phyloP scores from a whole-genome alignment of 2,113 vertebrate species.

The Polypterus senegalus region DNA sequence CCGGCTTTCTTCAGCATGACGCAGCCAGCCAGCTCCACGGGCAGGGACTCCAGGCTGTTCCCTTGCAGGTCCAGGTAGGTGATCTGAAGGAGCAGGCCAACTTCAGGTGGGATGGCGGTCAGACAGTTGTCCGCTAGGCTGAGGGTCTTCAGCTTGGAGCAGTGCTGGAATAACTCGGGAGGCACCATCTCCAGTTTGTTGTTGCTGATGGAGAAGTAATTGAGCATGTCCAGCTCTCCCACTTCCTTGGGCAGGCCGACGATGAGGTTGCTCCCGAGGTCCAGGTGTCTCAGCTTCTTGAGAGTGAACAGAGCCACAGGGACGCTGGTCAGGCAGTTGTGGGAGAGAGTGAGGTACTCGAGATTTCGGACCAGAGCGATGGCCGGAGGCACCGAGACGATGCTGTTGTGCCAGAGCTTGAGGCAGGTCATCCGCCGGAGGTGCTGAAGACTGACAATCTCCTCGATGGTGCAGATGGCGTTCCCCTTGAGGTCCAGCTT shows the following conservation, averaged over 20 bases:
- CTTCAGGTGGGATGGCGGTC: conserved; percentile 24
- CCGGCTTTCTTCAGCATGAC: conserved; percentile 38
- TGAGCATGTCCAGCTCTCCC: conserved; percentile 34
- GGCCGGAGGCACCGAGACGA: conserved; percentile 35
- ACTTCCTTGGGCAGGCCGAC: conserved; percentile 38
- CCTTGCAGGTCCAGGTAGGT: conserved; percentile 42
- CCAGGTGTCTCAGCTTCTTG: conserved; percentile 39
- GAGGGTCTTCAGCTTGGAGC: conserved; percentile 38
- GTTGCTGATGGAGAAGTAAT: conserved; percentile 42
- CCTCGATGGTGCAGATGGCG: conserved; percentile 46
- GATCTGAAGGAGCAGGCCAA: conserved; percentile 35
- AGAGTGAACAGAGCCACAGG: conserved; percentile 47
- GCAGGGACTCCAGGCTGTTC: conserved; percentile 49
- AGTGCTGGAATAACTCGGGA: conserved; percentile 36
- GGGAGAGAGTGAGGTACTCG: conserved; percentile 46
- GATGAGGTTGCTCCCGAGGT: conserved; percentile 49
- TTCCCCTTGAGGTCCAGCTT: conserved; percentile 49
- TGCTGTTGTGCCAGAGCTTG: conserved; percentile 43
- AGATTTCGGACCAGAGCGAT: conserved; percentile 40
- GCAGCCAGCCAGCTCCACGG: conserved; percentile 43
- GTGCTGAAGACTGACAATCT: conserved; percentile 44
- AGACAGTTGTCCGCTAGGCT: conserved; percentile 44
- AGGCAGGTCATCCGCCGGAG: conserved; percentile 44
- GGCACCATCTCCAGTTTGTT: conserved; percentile 49
- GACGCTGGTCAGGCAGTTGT: conserved; percentile 47